A percentile compares a stretch with the other conserved stretches of the same genome.
Evolutionary conservation across 1,140 invertebrate species (phyloP).

Genomic region (Chrysoperla carnea): DNA sequence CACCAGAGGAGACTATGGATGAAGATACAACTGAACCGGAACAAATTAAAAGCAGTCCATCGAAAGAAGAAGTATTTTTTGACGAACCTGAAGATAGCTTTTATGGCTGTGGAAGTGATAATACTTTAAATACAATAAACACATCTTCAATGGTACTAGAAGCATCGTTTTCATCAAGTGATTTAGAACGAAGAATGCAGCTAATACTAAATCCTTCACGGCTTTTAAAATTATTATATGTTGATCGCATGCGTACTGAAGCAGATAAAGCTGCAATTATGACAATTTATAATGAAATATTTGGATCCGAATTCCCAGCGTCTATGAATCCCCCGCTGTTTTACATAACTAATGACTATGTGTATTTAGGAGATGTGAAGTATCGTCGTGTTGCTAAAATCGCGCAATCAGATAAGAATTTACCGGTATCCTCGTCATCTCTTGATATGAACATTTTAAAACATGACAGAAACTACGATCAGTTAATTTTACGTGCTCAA

Average conservation of each 20-base stretch:
- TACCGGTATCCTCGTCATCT: conserved; percentile 4
- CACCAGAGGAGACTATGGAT: not conserved
- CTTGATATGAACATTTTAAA: conserved; percentile 20
- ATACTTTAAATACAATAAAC: not conserved
- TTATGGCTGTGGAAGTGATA: conserved; percentile 5
- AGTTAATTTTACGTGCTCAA: conserved; percentile 48
- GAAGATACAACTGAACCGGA: not conserved
- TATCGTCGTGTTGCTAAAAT: no score
- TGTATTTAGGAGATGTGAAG: conserved; percentile 38
- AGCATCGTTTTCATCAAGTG: conserved; percentile 18
- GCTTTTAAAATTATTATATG: conserved; percentile 60
- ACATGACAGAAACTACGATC: conserved; percentile 22
- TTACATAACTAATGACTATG: conserved; percentile 27
- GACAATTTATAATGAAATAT: conserved; percentile 37
- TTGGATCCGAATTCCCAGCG: conserved; percentile 26
- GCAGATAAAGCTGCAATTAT: conserved; percentile 49
- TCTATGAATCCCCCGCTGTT: conserved; percentile 21
- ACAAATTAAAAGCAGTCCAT: not conserved
- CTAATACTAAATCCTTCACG: conserved; percentile 33
- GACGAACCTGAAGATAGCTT: conserved; percentile 14
- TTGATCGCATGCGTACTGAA: conserved; percentile 57
- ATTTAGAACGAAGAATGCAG: conserved; percentile 7
- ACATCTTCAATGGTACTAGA: conserved; percentile 19
- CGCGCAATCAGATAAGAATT: conserved; percentile 16
- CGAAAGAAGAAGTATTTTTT: conserved; percentile 6